Evolutionary conservation across 2,888 invertebrate species (phyloP), one percentile per base, ranked within the genome.

Genomic region (Oxystoma pomonae): DNA sequence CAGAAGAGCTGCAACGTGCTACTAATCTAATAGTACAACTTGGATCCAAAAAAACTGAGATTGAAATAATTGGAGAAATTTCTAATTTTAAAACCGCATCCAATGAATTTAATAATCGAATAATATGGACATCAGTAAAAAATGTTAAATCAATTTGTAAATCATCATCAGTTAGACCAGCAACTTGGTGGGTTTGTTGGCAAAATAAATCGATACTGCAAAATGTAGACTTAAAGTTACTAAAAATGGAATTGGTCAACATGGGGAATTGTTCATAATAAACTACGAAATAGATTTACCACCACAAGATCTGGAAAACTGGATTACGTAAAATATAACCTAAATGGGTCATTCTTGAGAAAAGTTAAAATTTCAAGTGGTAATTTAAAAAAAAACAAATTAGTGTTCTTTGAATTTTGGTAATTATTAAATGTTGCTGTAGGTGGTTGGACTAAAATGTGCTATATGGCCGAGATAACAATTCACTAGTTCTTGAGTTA

Each of bases 91-190:
- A 56, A 63, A 20, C 63, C 53, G 59, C 63, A 59, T 5, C 59
- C 53, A 63, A 63, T 59, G 55, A 55, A 21, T 63, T 63, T 18
- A 63, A 63, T 35, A 21, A 59, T 17, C 59, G 2, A 59, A 63
- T 63, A 63, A 63, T 63, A 61, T 63, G 63, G 63, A 63, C 55
- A 55, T 53, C 59, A 16, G 63, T 59, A 59, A 63, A 55, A 55
- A 63, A 56, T 63, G 55, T 49, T 50, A 63, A 63, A 63, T 63
- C 63, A 21, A 50, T 63, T 55, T 63, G 59, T 60, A 59, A 59
- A 59, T 59, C 59, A 63, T 58, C 58, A 1, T 58, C 58, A 1
- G 35, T 58, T 58, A 58, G 22, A 1, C 58, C 58, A 58, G 20
- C 58, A 50, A n/a, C 50, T 50, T 50, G 50, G 50, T 50, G 50